Base-by-base conservation (phyloP, 1,140 invertebrate genomes). In the Drosophila pseudoobscura region DNA sequence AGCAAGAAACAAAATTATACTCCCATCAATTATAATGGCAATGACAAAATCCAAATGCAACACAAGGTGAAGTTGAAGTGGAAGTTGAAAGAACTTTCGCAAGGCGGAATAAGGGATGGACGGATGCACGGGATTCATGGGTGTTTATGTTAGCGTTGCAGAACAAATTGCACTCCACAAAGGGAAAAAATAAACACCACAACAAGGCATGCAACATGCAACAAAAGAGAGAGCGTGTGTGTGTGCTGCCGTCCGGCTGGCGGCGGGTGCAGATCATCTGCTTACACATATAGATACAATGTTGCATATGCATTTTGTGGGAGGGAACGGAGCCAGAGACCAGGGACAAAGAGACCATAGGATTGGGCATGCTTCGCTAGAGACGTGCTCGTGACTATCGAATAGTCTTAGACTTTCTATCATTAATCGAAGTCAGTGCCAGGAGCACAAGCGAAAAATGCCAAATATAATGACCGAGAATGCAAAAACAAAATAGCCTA, bases 21-120 rank as follows among this genome's bases (percentile, higher is more conserved):
- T 69, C 78, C 82, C 80, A 87, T 87, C 82, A 87, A 87, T 87
- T 87, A 87, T 88, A 87, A 87, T 87, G 82, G 82, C 83, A 87
- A 88, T 88, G 82, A 88, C 82, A 88, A 87, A 87, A 80, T 63
- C 74, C 82, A 88, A 87, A 87, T 57, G 62, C 70, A 78, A 84
- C 52, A 62, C 73, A 71, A 87, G 83, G 78, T 78, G 70, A 88
- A 88, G 83, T 78, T 82, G 74, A 74, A 74, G 75, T 88, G 75
- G 74, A 76, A 77, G 35, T 39, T 39, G 35, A 39, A 11, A 46
- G 44, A 61, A 54, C 50, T 75, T 56, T 65, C 54, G 15, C 50
- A 45, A 49, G 46, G 55, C 24, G 11, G 29, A 9, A 41, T 11
- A 20, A 54, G 54, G 59, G 31, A 45, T 54, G 41, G 9, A 4